Base-by-base conservation (phyloP, 2,888 invertebrate genomes). In the Chrysomela aeneicollis region DNA sequence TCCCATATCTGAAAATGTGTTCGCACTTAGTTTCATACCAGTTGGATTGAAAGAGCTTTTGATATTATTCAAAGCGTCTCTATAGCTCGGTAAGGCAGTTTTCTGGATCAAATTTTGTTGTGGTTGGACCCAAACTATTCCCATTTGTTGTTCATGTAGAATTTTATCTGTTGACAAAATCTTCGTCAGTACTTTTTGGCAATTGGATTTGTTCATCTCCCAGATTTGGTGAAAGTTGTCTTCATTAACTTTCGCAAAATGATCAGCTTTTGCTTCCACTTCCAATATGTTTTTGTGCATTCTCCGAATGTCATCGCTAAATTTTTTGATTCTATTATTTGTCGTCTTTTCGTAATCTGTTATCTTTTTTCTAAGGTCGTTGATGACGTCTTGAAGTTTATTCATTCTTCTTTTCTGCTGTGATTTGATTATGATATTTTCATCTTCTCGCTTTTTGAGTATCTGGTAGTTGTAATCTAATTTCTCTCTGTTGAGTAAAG, bases 391-490 rank as follows among this genome's bases (percentile, higher is more conserved):
- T 54, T 92, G 89, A 73, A 93, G 85, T 83, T 91, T 92, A 71
- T 91, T 92, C 4, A 93, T 85, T 71, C 89, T 87, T 8, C 92
- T 86, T 75, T 92, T 93, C 75, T 93, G 93, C 73, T 92, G 90
- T 54, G 90, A 91, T 76, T 90, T 88, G 5, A 94, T 89, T 47
- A 92, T 88, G 0, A 90, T 85, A 79, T 93, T 94, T 81, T 97
- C 96, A 71, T 94, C 94, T 80, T 95, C 95, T 1, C 95, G 87
- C 77, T 92, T 92, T 82, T 92, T 93, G 51, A 97, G 81, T 8
- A 95, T 88, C 77, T 93, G 92, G 79, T 93, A 95, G 79, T 94
- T 96, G 78, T 96, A 97, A 74, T 95, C 93, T 59, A 97, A 86
- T 81, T 96, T 96, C 79, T 96, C 95, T 10, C 91, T 89, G 78